Base-by-base conservation (phyloP, 2,888 invertebrate genomes). In the Panzeria rudis region DNA sequence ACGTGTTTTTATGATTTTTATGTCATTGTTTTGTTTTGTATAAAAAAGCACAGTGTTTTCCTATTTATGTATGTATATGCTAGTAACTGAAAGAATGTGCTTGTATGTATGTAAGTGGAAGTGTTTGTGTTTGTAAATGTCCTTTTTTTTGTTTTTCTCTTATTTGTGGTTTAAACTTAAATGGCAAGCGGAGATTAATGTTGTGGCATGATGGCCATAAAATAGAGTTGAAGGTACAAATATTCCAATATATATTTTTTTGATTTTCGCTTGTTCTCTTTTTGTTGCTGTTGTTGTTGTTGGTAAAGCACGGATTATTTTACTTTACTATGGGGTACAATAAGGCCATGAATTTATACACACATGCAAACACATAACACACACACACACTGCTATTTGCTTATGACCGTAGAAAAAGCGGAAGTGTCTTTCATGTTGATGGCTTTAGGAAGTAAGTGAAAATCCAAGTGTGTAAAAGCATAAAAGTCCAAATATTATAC, bases 161-260 rank as follows among this genome's bases (percentile, higher is more conserved):
- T 71, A 64, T 77, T 75, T 80, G 80, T 83, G 75, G 75, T 86
- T 76, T 83, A 80, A 83, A 82, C 82, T 86, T 87, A 89, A 90
- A 91, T 89, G 90, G 91, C 88, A 88, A 90, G 88, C 91, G 90
- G 90, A 90, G 90, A 90, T 91, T 90, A 90, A 91, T 91, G 90
- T 87, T 88, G 89, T 88, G 79, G 87, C 86, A 86, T 88, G 86
- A 85, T 86, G 87, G 83, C 87, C 87, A 87, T 87, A 88, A 88
- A 86, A 80, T 83, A 87, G 56, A 83, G 82, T 83, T 83, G 77
- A 66, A 77, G 79, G 84, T 79, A 79, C 54, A 69, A 73, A 79
- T 75, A 75, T 61, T 38, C 38, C 17, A 68, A 62, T 78, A 79
- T 56, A 54, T 29, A 44, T 79, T 47, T 56, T 35, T 66, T 64